Conservation (phyloP, 2,113 vertebrate genomes). For the Ptilorrhoa leucosticta region DNA sequence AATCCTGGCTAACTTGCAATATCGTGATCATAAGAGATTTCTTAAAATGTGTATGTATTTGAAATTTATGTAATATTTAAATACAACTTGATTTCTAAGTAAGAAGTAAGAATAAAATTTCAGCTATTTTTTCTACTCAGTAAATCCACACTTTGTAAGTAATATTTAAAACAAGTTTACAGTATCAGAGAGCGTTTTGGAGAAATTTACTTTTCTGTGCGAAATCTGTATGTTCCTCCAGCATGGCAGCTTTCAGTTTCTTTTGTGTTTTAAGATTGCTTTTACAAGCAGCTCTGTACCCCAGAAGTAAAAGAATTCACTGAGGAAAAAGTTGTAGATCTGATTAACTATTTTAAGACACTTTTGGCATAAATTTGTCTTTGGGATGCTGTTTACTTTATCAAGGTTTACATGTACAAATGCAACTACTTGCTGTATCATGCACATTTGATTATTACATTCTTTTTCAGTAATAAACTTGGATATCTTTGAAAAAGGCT, state of each 20-base stretch:
- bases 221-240: not conserved
- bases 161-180: constrained; percentile 18
- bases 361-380: constrained; percentile 27
- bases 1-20: constrained; percentile 27
- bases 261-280: constrained; percentile 4
- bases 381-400: constrained; percentile 75
- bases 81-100: constrained; percentile 46
- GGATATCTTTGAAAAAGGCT: constrained; percentile 48
- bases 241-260: not conserved
- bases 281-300: not conserved
- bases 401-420: constrained; percentile 81
- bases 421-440: constrained; percentile 73
- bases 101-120: not conserved
- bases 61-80: constrained; percentile 50
- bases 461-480: constrained; percentile 84
- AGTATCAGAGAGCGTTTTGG: not conserved
- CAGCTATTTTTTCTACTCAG: constrained; percentile 61
- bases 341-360: not conserved
- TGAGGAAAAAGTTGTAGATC: not conserved
- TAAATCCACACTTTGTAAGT: constrained; percentile 17
- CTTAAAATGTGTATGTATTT: constrained; percentile 32
- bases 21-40: not conserved
- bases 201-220: constrained; percentile 26
- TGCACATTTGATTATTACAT: constrained; percentile 78
- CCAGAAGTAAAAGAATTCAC: constrained; percentile 7